Conservation (phyloP, 2,113 vertebrate species). For the Dunckerocampus dactyliophorus region DNA sequence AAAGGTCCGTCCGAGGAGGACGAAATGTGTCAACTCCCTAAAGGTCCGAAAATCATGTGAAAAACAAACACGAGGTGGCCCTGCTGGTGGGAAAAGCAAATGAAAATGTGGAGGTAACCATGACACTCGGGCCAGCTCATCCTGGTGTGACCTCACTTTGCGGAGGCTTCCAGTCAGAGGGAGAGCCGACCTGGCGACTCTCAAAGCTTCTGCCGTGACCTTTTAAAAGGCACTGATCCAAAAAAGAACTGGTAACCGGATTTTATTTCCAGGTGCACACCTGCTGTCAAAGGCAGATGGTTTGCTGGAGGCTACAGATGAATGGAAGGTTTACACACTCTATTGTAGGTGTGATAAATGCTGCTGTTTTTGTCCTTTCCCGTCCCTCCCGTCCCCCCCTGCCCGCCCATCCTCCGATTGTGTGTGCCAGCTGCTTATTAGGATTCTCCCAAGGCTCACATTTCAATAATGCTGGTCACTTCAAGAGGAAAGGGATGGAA, state of each 20-base stretch:
- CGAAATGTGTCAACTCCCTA: slow-evolving; percentile 27
- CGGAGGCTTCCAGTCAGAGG: not conserved
- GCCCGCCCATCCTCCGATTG: not conserved
- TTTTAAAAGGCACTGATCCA: slow-evolving; percentile 58
- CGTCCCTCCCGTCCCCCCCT: not conserved
- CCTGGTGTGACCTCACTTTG: no score
- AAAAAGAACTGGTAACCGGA: slow-evolving; percentile 42
- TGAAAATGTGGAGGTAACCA: slow-evolving; percentile 57
- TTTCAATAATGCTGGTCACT: slow-evolving; percentile 27
- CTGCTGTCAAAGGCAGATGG: slow-evolving; percentile 62
- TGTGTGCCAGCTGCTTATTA: slow-evolving; percentile 21
- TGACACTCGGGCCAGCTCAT: slow-evolving; percentile 33
- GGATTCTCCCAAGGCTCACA: slow-evolving; percentile 16
- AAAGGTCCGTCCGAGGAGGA: slow-evolving; percentile 27
- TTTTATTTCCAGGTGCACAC: slow-evolving; percentile 54
- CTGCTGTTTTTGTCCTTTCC: slow-evolving; percentile 49
- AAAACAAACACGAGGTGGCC: slow-evolving; percentile 56
- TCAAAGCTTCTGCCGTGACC: slow-evolving; percentile 38
- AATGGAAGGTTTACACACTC: slow-evolving; percentile 38
- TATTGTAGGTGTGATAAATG: slow-evolving; percentile 52
- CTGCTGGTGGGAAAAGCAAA: slow-evolving; percentile 69
- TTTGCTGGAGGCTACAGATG: slow-evolving; percentile 47
- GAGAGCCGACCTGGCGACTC: slow-evolving; percentile 43
- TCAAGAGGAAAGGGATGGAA: not conserved
- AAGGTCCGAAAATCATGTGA: slow-evolving; percentile 45